phyloP scores from a whole-genome alignment of 2,888 invertebrate genomes.

The Melieria crassipennis region DNA sequence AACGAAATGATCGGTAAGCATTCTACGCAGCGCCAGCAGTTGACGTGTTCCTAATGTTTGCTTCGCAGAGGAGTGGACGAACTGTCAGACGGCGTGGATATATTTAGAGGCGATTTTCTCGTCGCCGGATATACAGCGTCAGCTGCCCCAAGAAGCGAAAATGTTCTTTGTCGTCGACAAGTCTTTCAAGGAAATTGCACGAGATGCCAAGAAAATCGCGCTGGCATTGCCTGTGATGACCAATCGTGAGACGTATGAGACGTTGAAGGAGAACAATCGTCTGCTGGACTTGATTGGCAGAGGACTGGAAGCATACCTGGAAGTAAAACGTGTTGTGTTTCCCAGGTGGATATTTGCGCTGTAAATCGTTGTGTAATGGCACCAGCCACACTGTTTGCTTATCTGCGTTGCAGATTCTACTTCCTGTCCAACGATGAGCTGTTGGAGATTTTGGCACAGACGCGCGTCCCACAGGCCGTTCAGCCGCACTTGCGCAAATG shows the following conservation, averaged over 20 bases:
- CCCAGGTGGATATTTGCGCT: conserved; percentile 68
- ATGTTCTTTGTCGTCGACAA: conserved; percentile 88
- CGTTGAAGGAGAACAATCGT: conserved; percentile 77
- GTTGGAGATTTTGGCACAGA: conserved; percentile 90
- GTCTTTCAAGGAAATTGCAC: conserved; percentile 89
- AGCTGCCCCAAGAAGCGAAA: conserved; percentile 89
- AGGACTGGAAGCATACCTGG: conserved; percentile 88
- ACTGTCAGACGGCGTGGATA: conserved; percentile 92
- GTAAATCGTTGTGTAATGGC: background rate
- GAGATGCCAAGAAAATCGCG: conserved; percentile 81
- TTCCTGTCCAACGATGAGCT: conserved; percentile 91
- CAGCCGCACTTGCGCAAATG: conserved; percentile 91
- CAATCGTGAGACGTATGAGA: conserved; percentile 75
- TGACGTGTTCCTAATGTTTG: background rate
- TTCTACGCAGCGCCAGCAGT: background rate
- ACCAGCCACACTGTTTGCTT: too few species aligned
- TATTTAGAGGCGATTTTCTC: conserved; percentile 95
- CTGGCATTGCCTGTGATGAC: conserved; percentile 84
- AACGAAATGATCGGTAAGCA: conserved; percentile 77
- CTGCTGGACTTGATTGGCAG: conserved; percentile 89
- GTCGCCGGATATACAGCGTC: conserved; percentile 93
- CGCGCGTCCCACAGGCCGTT: conserved; percentile 87
- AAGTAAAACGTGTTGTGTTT: conserved; percentile 87
- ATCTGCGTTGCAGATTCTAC: conserved; percentile 71
- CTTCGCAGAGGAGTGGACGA: conserved; percentile 82